Evolutionary conservation across 2,797 vertebrate genomes (phyloP).

Genomic region (Lithobates sylvaticus): DNA sequence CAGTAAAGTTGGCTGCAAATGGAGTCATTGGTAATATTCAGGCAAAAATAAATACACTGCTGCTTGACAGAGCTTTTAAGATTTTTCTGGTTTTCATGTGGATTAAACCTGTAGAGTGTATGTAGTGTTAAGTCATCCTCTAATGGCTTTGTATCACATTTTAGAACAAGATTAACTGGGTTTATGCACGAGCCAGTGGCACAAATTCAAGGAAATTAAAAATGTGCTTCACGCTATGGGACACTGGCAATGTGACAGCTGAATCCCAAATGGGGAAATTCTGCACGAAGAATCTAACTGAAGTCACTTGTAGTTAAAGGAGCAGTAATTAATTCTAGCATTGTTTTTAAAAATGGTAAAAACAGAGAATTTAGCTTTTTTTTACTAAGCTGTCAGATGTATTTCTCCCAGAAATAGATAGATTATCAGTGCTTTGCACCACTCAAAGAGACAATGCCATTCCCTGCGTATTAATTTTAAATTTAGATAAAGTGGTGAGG

Average conservation of each 20-base stretch:
- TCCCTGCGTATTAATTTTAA: too few relatives aligned
- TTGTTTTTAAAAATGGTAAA: neutral
- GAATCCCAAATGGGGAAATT: conserved; percentile 13
- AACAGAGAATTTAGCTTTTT: neutral
- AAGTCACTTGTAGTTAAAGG: conserved; percentile 18
- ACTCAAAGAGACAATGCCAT: too few relatives aligned
- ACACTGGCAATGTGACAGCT: conserved; percentile 27
- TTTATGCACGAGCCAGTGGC: neutral
- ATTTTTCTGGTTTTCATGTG: neutral
- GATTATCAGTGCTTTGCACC: neutral
- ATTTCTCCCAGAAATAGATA: neutral
- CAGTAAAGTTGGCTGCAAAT: neutral
- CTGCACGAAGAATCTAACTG: conserved; percentile 13
- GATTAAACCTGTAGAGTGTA: neutral
- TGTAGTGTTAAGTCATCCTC: neutral
- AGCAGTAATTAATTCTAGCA: conserved; percentile 10
- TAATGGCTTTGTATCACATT: conserved; percentile 1
- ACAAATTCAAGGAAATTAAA: neutral
- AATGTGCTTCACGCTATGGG: conserved; percentile 25
- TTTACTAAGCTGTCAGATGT: neutral
- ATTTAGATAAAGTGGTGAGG: too few relatives aligned
- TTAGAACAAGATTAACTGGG: neutral
- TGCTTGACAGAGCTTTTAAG: neutral
- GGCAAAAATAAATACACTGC: neutral
- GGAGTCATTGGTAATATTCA: too few relatives aligned